Evolutionary conservation across 2,888 invertebrate species (phyloP), one percentile per base, ranked within the genome.

Genomic region (Agelastica alni): DNA sequence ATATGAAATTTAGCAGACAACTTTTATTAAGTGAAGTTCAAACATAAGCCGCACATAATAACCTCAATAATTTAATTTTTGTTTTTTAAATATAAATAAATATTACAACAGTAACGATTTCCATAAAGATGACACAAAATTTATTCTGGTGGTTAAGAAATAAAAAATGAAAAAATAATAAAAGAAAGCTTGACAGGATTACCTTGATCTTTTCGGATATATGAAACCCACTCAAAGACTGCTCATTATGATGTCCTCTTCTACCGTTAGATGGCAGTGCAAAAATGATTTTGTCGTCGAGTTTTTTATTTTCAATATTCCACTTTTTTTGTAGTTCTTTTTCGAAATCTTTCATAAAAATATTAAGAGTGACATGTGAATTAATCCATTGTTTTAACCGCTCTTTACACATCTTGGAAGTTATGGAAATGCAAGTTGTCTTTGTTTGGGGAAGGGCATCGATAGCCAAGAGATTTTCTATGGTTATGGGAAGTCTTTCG

Each of bases 321-420:
- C 47, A 10, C 26, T 52, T 45, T 51, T 59, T 64, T 34, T 63
- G 61, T 12, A 63, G 22, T 45, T 65, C 65, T 1, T 32, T 45
- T 14, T 73, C 71, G 30, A 78, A 71, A 48, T 77, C 74, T 60
- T 76, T 78, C 2, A 64, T 64, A 52, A 77, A 77, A 10, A 77
- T 66, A 13, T 65, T 71, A 56, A 65, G 49, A 52, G 56, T 66
- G 28, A 83, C 70, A 59, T 84, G 83, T 0, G 79, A 73, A 13
- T 77, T 72, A 1, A 81, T 75, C 85, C 85, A 86, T 20, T 83
- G 79, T 34, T 77, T 70, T 14, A 85, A 77, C 43, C 82, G 78
- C 10, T 79, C 77, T 30, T 70, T 67, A 4, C 81, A 80, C 64
- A 79, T 78, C 58, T 79, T 77, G 0, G 72, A 71, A 1, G 84